Percentiles rank a stretch among this genome's conserved stretches.
Evolutionary conservation across 2,888 invertebrate genomes (phyloP).

Genomic region (Orthosia gothica): DNA sequence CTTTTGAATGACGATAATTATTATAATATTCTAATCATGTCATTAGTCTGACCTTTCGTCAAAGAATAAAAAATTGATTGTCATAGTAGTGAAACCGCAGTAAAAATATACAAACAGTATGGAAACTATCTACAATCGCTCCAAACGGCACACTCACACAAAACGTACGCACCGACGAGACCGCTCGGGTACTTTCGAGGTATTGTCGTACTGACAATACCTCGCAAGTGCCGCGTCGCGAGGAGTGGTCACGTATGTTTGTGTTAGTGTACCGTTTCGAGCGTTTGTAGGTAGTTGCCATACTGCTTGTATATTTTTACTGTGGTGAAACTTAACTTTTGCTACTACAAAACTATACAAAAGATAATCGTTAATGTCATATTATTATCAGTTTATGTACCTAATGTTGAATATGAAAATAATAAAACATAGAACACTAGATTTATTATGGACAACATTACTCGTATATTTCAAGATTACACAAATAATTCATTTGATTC

Average conservation of each 20-base stretch:
- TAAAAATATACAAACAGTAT: no score
- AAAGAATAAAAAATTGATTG: constrained; percentile 10
- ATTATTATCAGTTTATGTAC: constrained; percentile 1
- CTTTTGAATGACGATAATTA: constrained; percentile 53
- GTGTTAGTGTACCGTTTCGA: no score
- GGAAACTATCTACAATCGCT: no score
- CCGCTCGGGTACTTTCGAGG: no score
- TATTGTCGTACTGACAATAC: no score
- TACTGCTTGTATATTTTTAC: no score
- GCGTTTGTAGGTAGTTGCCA: no score
- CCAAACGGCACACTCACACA: no score
- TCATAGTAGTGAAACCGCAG: constrained; percentile 13
- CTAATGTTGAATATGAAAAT: neutral
- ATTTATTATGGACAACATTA: neutral
- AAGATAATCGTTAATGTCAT: neutral
- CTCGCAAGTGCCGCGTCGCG: no score
- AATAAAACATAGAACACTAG: constrained; percentile 4
- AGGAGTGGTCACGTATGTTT: no score
- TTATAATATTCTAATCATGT: constrained; percentile 29
- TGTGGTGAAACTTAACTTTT: constrained; percentile 21
- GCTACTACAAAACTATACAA: no score
- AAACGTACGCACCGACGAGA: no score
- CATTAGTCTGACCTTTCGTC: constrained; percentile 8
- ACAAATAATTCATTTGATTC: constrained; percentile 3
- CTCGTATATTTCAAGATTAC: constrained; percentile 10